Evolutionary conservation across 2,888 invertebrate genomes (phyloP).

Genomic region (Neocrepidodera transversa): DNA sequence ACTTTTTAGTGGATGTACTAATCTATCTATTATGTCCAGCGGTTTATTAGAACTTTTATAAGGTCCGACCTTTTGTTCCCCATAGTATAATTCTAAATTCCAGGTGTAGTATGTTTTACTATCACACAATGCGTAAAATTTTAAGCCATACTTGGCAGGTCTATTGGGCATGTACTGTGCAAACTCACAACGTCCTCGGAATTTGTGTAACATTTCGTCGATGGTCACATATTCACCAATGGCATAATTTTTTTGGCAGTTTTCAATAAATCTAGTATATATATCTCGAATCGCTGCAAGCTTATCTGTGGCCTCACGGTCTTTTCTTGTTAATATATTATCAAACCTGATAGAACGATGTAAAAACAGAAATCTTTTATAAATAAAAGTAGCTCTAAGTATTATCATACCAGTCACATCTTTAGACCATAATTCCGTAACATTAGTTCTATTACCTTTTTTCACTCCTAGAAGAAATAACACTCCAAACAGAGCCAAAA

Average conservation of each 20-base stretch:
- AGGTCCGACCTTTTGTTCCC: too few species aligned
- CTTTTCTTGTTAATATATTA: slow-evolving; percentile 7
- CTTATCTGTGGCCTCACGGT: neutral
- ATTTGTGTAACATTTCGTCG: neutral
- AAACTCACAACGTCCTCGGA: too few species aligned
- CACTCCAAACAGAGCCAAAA: slow-evolving; percentile 10
- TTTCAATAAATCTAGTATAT: slow-evolving; percentile 3
- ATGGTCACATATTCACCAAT: slow-evolving; percentile 37
- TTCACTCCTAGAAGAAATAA: slow-evolving; percentile 1
- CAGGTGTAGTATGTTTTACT: too few species aligned
- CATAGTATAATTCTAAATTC: too few species aligned
- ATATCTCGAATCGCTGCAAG: slow-evolving; percentile 13
- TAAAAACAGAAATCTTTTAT: slow-evolving; percentile 12
- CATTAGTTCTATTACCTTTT: neutral
- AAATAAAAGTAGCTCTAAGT: slow-evolving; percentile 1
- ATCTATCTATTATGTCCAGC: too few species aligned
- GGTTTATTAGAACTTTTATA: too few species aligned
- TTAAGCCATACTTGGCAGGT: too few species aligned
- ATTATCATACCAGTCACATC: slow-evolving; percentile 8
- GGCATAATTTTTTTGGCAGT: slow-evolving; percentile 12
- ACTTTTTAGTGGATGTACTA: too few species aligned
- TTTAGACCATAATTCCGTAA: slow-evolving; percentile 2
- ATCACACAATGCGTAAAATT: too few species aligned
- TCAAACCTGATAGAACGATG: slow-evolving; percentile 6
- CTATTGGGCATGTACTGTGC: too few species aligned